Percentiles rank a stretch among this genome's conserved stretches.
These are phyloP conservation scores for Cottoperca gobio DNA, from an alignment of 2,797 vertebrate species.

Conservation along the genomic window DNA sequence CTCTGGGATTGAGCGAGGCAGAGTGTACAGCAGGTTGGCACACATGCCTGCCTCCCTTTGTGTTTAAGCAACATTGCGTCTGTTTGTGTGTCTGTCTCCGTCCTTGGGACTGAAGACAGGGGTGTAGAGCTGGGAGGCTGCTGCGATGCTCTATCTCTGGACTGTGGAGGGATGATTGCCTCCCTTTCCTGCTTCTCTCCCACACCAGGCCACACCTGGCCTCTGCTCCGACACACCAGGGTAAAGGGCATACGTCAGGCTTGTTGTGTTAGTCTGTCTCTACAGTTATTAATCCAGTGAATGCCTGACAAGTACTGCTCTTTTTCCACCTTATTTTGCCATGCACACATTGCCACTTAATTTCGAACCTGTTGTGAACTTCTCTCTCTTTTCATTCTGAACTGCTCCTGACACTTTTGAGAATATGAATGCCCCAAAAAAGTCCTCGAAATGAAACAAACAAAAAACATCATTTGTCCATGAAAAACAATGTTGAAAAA, in stretches of 20 bases:
- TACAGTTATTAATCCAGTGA: slow-evolving; percentile 31
- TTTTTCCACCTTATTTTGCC: background rate
- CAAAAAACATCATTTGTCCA: background rate
- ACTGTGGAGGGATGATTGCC: slow-evolving; percentile 38
- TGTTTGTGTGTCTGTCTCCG: slow-evolving; percentile 31
- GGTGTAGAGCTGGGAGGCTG: slow-evolving; percentile 52
- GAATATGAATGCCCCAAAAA: background rate
- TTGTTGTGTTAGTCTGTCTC: slow-evolving; percentile 17
- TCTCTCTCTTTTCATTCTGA: background rate
- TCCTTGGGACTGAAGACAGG: slow-evolving; percentile 72
- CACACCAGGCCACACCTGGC: slow-evolving; percentile 70
- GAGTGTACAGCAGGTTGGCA: slow-evolving; percentile 39
- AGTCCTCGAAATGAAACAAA: background rate
- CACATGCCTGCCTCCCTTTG: slow-evolving; percentile 45
- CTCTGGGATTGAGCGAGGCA: slow-evolving; percentile 36
- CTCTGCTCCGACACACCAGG: slow-evolving; percentile 27
- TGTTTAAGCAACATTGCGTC: slow-evolving; percentile 41
- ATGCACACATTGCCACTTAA: background rate
- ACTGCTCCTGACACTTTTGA: background rate
- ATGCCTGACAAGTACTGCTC: background rate
- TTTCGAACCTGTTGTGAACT: slow-evolving; percentile 1
- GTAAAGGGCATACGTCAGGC: slow-evolving; percentile 41
- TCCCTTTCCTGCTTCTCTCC: slow-evolving; percentile 71
- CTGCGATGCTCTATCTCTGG: slow-evolving; percentile 61
- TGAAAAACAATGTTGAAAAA: background rate